A percentile compares a stretch with the other conserved stretches of the same genome.
phyloP scores from a whole-genome alignment of 1,140 invertebrate genomes.

The Melanaphis sacchari region DNA sequence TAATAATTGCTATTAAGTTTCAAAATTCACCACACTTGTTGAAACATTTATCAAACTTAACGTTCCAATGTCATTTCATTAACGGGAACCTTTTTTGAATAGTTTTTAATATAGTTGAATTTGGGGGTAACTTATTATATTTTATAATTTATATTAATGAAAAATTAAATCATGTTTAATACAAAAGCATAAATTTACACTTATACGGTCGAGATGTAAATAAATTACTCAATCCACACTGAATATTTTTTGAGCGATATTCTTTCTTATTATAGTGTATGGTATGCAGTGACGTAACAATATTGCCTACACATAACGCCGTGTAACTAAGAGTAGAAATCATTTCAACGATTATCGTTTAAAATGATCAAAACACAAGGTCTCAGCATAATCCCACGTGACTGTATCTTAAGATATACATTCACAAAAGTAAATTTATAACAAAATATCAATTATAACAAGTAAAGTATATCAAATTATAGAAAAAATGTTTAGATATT shows the following conservation, averaged over 20 bases:
- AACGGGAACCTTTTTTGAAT: background rate
- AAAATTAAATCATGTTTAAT: background rate
- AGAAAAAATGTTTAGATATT: background rate
- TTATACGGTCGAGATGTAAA: background rate
- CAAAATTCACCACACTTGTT: background rate
- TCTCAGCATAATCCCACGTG: background rate
- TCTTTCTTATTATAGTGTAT: background rate
- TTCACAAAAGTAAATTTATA: background rate
- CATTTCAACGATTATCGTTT: background rate
- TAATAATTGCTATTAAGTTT: background rate
- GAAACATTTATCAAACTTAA: background rate
- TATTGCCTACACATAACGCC: background rate
- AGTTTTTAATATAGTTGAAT: background rate
- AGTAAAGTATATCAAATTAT: background rate
- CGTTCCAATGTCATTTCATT: background rate
- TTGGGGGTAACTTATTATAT: background rate
- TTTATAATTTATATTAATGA: background rate
- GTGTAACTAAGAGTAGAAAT: background rate
- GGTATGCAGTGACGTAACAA: background rate
- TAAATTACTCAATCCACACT: background rate
- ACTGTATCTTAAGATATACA: background rate
- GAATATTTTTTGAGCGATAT: too few species aligned
- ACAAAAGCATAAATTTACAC: background rate
- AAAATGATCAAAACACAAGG: background rate
- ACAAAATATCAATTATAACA: background rate